Base-by-base conservation (phyloP, 2,888 invertebrate species). In the Ametastegia equiseti region DNA sequence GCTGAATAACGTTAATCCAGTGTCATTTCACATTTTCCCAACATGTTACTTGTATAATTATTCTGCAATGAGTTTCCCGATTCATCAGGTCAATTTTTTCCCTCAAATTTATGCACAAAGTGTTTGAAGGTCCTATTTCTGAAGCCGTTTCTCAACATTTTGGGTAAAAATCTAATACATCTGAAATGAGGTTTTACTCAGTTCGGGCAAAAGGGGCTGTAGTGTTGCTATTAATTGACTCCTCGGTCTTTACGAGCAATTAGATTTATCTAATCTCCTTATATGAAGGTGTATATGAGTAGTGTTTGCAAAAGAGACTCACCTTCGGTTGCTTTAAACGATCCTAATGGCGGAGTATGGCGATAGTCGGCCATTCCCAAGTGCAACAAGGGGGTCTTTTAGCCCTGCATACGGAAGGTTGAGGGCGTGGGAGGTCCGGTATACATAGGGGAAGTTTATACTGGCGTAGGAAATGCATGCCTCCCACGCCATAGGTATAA, bases 381-480 rank as follows among this genome's bases (percentile, higher is more conserved):
- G 75, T 57, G 54, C 54, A 57, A 7, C 57, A 54, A 71, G 30
- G 57, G 75, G 50, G 50, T 50, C 27, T 54, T 54, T 23, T 1
- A 36, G 36, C 54, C 54, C 54, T 30, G 45, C 54, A 45, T 30
- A 7, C 15, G 71, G 15, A 54, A 75, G 75, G 50, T 75, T 36
- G 75, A 50, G 75, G 75, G 75, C 57, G 75, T 75, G 75, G 36
- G 75, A 54, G 50, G 75, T 36, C 33, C 11, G 23, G 11, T 19
- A 45, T n/a, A 9, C 15, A 19, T 11, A 39, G 78, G 78, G 27
- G 42, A 57, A 60, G 78, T 57, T 33, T 23, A 30, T 42, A 45
- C 27, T n/a, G 19, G 78, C 60, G n/a, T n/a, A 78, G 78, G 78
- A 60, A 63, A 60, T 45, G 42, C 60, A 78, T 63, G 63, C 63